Evolutionary conservation across 2,797 vertebrate genomes (phyloP).

Genomic region (Heterohyrax brucei): DNA sequence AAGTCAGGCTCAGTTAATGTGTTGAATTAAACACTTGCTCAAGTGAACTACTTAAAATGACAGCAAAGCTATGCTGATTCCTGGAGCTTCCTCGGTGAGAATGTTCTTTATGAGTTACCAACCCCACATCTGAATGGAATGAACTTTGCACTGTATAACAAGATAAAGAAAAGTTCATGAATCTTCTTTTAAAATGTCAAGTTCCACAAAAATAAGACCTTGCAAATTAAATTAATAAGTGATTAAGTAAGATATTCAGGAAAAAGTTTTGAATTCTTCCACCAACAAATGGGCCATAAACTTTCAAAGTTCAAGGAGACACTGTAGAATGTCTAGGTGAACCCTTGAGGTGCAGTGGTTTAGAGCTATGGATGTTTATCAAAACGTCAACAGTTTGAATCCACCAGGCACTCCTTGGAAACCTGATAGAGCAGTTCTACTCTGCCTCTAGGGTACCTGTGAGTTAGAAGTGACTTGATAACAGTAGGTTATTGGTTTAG

Average conservation of each 20-base stretch:
- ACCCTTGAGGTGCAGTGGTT: too few species aligned
- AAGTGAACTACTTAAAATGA: not conserved
- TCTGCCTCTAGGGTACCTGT: too few species aligned
- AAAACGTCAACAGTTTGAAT: too few species aligned
- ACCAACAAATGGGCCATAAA: not conserved
- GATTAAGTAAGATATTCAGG: not conserved
- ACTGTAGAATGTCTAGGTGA: not conserved
- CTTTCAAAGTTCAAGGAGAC: not conserved
- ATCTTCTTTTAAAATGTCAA: not conserved
- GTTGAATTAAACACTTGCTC: slow-evolving; percentile 9
- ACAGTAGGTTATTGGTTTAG: too few species aligned
- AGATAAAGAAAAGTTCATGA: not conserved
- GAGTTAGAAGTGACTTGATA: too few species aligned
- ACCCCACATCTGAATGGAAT: not conserved
- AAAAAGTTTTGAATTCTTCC: slow-evolving; percentile 8
- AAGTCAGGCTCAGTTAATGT: not conserved
- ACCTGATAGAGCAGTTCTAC: too few species aligned
- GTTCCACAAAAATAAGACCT: not conserved
- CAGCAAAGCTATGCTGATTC: not conserved
- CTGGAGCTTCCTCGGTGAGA: not conserved
- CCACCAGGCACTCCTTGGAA: too few species aligned
- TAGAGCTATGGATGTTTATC: too few species aligned
- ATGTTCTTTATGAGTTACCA: not conserved
- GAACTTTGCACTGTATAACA: not conserved
- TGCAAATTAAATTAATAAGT: not conserved